phyloP scores from a whole-genome alignment of 2,113 vertebrate genomes.

The Thamnophis sirtalis region DNA sequence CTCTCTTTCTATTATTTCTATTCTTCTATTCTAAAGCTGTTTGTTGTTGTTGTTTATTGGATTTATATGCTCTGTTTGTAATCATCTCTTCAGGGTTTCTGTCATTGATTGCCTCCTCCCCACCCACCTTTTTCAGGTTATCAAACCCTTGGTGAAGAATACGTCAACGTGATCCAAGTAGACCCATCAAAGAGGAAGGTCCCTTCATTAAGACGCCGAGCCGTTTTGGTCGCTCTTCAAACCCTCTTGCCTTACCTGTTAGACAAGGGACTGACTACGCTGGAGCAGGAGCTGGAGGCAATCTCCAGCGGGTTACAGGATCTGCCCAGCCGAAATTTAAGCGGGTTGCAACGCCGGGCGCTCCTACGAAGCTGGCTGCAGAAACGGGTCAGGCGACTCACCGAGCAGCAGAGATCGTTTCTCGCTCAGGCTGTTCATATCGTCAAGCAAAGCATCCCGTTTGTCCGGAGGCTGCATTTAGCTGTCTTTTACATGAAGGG shows the following conservation, averaged over 20 bases:
- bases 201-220: constrained; percentile 72
- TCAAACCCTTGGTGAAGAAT: constrained; percentile 95
- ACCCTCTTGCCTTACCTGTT: constrained; percentile 79
- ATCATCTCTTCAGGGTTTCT: neutral
- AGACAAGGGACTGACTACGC: constrained; percentile 78
- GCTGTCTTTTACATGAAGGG: constrained; percentile 85
- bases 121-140: constrained; percentile 69
- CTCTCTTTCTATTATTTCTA: too few species aligned
- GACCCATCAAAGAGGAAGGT: constrained; percentile 74
- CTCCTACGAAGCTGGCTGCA: constrained; percentile 67
- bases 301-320: constrained; percentile 18
- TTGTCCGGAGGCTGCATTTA: constrained; percentile 80
- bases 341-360: constrained; percentile 15
- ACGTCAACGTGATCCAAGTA: constrained; percentile 86
- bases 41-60: too few species aligned
- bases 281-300: constrained; percentile 81
- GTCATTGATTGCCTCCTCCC: fast-evolving
- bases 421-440: constrained; percentile 54
- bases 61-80: too few species aligned
- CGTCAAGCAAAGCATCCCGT: constrained; percentile 70
- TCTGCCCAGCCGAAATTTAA: constrained; percentile 38
- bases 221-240: constrained; percentile 71
- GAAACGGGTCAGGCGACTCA: constrained; percentile 54
- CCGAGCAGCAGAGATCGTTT: constrained; percentile 72
- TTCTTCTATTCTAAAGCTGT: too few species aligned